Conservation (phyloP, 2,113 vertebrate genomes). For the Pseudonaja textilis region DNA sequence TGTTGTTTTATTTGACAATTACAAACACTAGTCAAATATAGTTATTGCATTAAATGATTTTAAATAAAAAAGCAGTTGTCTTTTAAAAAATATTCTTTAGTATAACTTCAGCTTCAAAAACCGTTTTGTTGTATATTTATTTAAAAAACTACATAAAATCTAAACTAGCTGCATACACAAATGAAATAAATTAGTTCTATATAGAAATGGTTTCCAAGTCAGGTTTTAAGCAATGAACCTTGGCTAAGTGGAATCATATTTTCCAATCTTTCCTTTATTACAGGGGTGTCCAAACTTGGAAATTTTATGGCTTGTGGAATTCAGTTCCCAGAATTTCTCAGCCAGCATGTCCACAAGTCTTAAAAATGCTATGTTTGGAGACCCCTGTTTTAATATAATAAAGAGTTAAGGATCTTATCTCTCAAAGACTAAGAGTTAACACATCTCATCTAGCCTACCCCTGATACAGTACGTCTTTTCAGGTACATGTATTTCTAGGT, state of each 20-base stretch:
- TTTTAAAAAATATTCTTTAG: background rate
- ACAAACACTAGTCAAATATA: background rate
- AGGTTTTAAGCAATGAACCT: background rate
- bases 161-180: background rate
- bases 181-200: background rate
- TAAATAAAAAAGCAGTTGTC: background rate
- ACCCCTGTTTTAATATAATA: no score
- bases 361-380: no score
- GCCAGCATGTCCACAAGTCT: no score
- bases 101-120: background rate
- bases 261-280: background rate
- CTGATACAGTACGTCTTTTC: no score
- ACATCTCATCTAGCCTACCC: no score
- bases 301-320: no score
- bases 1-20: background rate
- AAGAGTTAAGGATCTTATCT: no score
- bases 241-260: background rate
- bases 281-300: no score
- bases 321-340: no score
- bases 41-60: background rate
- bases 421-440: no score
- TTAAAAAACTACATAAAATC: conserved; percentile 6
- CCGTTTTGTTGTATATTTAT: background rate
- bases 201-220: background rate
- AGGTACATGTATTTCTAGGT: no score